Percentiles rank a stretch among this genome's conserved stretches.
Conservation (phyloP, 2,888 invertebrate species). For the Dromius quadrimaculatus region DNA sequence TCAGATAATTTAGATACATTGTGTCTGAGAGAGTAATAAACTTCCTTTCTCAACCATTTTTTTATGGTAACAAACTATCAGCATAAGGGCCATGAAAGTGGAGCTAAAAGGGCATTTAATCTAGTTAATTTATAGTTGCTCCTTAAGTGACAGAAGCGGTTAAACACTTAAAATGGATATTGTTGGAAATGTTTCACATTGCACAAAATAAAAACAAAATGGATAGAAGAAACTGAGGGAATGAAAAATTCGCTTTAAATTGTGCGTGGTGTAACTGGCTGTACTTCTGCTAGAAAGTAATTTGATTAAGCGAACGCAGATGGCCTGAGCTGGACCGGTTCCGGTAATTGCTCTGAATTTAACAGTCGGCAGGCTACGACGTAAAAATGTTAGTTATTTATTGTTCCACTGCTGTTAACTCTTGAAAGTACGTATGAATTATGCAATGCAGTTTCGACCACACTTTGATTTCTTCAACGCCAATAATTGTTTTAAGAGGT, state of each 20-base stretch:
- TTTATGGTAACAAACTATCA: conserved; percentile 7
- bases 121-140: conserved; percentile 23
- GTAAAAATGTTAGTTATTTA: conserved; percentile 52
- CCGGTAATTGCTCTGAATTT: conserved; percentile 46
- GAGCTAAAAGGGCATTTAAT: conserved; percentile 30
- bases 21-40: conserved; percentile 6
- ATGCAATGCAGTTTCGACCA: conserved; percentile 31
- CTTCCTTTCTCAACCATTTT: background rate
- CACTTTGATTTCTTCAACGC: too few species aligned
- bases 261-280: conserved; percentile 46
- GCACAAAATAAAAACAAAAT: conserved; percentile 23
- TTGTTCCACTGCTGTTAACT: conserved; percentile 26
- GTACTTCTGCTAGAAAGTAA: conserved; percentile 48
- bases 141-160: conserved; percentile 1
- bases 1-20: conserved; percentile 28
- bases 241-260: conserved; percentile 37
- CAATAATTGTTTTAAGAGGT: too few species aligned
- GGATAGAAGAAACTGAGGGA: background rate
- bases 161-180: conserved; percentile 18
- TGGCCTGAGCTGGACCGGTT: conserved; percentile 44
- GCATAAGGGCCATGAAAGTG: conserved; percentile 8
- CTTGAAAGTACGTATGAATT: conserved; percentile 46
- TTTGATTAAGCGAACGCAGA: conserved; percentile 51
- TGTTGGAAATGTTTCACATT: conserved; percentile 11
- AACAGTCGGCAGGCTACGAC: conserved; percentile 43